phyloP scores from a whole-genome alignment of 2,113 vertebrate genomes.

The Balaenoptera acutorostrata region DNA sequence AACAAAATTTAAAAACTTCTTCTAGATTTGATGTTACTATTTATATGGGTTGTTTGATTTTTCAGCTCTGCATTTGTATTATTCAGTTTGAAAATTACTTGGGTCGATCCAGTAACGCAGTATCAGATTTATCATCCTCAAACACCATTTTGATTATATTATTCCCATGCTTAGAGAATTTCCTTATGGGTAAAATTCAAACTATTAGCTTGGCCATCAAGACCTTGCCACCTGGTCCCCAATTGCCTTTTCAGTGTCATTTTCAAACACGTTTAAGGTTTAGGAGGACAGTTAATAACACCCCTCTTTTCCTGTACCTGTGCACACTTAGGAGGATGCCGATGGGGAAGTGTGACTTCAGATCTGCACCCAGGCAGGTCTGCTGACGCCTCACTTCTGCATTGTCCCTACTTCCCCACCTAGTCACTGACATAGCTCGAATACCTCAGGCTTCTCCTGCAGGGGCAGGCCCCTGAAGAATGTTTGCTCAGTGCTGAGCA shows the following conservation, averaged over 20 bases:
- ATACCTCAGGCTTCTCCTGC: not conserved
- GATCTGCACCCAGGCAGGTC: not conserved
- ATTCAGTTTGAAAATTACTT: conserved; percentile 8
- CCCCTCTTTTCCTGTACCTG: not conserved
- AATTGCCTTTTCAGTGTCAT: not conserved
- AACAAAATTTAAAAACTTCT: not conserved
- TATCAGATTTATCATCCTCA: not conserved
- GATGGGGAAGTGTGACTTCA: not conserved
- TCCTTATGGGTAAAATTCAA: not conserved
- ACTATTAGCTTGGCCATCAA: not conserved
- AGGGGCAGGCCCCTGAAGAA: not conserved
- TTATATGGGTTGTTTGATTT: not conserved
- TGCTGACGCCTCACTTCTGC: not conserved
- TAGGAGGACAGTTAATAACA: not conserved
- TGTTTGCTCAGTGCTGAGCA: not conserved
- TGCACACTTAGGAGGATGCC: not conserved
- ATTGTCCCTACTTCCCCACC: not conserved
- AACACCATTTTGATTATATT: not conserved
- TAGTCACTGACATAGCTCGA: not conserved
- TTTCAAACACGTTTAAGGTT: not conserved
- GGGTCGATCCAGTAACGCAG: not conserved
- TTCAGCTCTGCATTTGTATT: not conserved
- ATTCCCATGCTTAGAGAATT: conserved; percentile 10
- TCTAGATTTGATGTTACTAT: not conserved
- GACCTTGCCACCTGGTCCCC: not conserved